Evolutionary conservation across 2,113 vertebrate genomes (phyloP).

Genomic region (Crotalus tigris): DNA sequence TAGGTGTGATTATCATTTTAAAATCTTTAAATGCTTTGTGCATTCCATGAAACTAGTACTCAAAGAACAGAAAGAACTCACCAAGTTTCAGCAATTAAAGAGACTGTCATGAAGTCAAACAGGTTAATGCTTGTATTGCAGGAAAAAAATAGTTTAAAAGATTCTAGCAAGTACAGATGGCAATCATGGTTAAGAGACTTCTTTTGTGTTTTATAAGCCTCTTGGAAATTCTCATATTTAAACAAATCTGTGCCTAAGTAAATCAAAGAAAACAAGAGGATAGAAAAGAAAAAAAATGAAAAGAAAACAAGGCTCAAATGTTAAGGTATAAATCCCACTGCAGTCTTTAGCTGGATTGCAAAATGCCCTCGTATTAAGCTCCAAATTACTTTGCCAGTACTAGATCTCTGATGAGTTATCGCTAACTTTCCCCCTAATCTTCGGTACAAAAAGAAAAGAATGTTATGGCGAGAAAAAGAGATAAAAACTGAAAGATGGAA

Average conservation of each 20-base stretch:
- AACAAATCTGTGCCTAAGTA: neutral
- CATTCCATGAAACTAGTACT: neutral
- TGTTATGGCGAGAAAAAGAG: neutral
- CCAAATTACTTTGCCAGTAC: neutral
- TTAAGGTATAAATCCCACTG: neutral
- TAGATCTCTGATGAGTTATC: neutral
- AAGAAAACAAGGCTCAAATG: neutral
- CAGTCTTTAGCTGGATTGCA: neutral
- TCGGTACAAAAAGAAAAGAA: neutral
- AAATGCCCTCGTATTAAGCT: neutral
- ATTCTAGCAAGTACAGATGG: neutral
- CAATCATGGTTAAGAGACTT: rapidly evolving
- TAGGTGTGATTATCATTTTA: neutral
- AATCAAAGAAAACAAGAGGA: neutral
- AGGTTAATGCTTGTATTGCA: neutral
- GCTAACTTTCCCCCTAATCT: neutral
- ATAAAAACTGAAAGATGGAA: neutral
- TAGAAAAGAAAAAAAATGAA: neutral
- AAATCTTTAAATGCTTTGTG: neutral
- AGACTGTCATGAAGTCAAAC: neutral
- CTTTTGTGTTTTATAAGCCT: neutral
- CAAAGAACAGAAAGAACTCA: neutral
- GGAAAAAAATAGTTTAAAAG: rapidly evolving
- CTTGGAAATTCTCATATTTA: neutral
- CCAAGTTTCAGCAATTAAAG: neutral